A percentile compares a stretch with the other conserved stretches of the same genome.
Conservation (phyloP, 2,888 invertebrate genomes). For the Acrobasis consociella region DNA sequence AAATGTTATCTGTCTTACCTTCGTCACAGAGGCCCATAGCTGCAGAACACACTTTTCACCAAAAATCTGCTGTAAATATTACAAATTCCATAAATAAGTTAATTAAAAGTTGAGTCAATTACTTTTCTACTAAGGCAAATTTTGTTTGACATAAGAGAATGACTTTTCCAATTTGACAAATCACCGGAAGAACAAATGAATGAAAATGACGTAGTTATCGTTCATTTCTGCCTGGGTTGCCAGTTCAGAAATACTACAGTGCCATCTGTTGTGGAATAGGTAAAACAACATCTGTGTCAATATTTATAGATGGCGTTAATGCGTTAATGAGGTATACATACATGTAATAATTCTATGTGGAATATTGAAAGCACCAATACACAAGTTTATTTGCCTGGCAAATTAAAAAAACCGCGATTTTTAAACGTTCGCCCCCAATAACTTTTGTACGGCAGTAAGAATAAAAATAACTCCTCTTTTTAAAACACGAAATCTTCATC, state of each 20-base stretch:
- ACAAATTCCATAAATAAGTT: not conserved
- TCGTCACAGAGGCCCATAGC: constrained; percentile 75
- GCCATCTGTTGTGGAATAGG: constrained; percentile 23
- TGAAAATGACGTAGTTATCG: constrained; percentile 22
- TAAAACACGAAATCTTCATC: too few species aligned
- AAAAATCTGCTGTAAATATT: not conserved
- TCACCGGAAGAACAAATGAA: constrained; percentile 41
- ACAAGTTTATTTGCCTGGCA: too few species aligned
- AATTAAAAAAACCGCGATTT: too few species aligned
- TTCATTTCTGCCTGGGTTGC: constrained; percentile 15
- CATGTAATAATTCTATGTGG: too few species aligned
- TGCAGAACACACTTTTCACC: constrained; percentile 5
- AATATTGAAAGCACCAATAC: too few species aligned
- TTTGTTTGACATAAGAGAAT: constrained; percentile 33
- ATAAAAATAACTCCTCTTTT: too few species aligned
- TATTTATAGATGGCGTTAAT: constrained; percentile 18
- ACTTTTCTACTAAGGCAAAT: not conserved
- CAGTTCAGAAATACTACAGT: constrained; percentile 2
- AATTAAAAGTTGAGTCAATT: not conserved
- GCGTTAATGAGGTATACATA: too few species aligned
- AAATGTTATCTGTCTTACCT: constrained; percentile 54
- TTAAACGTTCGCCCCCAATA: too few species aligned
- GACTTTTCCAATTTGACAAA: constrained; percentile 34
- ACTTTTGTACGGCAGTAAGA: too few species aligned
- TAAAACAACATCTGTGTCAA: not conserved